Conservation (phyloP, 1,140 invertebrate species). For the Adelges cooleyi region DNA sequence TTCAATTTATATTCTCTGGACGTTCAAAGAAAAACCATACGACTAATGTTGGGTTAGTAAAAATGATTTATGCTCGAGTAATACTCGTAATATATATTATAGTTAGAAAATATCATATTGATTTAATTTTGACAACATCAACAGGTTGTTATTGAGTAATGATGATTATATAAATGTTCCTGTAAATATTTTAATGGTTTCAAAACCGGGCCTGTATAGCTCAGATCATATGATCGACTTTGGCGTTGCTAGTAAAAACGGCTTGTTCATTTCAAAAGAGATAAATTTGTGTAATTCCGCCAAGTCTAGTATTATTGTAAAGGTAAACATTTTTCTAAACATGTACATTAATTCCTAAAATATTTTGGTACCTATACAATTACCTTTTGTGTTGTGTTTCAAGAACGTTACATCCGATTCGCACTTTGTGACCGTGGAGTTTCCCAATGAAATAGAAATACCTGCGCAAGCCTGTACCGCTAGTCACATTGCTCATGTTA, state of each 20-base stretch:
- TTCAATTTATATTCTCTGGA: slow-evolving; percentile 17
- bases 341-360: neutral
- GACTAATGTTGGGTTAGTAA: slow-evolving; percentile 6
- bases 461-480: slow-evolving; percentile 17
- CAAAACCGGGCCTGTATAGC: slow-evolving; percentile 20
- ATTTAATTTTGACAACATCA: neutral
- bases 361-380: neutral
- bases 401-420: slow-evolving; percentile 18
- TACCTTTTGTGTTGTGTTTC: neutral
- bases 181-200: slow-evolving; percentile 17
- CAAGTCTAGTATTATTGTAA: slow-evolving; percentile 22
- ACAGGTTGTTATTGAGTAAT: slow-evolving; percentile 13
- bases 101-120: neutral
- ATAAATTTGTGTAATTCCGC: slow-evolving; percentile 17
- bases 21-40: slow-evolving; percentile 24
- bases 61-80: too few relatives aligned
- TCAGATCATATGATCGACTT: slow-evolving; percentile 19
- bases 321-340: neutral
- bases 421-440: slow-evolving; percentile 20
- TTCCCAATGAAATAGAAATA: slow-evolving; percentile 15
- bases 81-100: too few relatives aligned
- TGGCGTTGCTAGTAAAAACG: slow-evolving; percentile 23
- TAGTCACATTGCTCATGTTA: slow-evolving; percentile 16
- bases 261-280: slow-evolving; percentile 18
- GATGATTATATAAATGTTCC: slow-evolving; percentile 20